Conservation (phyloP, 2,113 vertebrate genomes). For the Shinisaurus crocodilurus region DNA sequence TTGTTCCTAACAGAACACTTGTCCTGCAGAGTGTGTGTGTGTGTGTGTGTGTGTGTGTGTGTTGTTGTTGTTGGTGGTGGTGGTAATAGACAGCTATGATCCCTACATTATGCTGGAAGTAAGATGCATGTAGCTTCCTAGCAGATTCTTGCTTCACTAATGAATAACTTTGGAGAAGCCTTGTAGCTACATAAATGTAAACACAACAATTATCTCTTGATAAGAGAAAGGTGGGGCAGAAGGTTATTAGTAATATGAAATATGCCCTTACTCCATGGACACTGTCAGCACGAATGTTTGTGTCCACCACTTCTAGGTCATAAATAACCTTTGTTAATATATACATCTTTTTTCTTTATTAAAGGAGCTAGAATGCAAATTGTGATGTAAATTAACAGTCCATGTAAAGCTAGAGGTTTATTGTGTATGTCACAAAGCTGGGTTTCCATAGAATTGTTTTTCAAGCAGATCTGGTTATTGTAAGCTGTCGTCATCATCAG, state of each 20-base stretch:
- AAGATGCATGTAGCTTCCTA: neutral
- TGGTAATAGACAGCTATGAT: conserved; percentile 38
- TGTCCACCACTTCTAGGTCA: neutral
- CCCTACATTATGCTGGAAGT: conserved; percentile 33
- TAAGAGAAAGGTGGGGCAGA: neutral
- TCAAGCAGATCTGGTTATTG: conserved; percentile 59
- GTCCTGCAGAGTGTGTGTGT: too few species aligned
- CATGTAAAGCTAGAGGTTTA: conserved; percentile 55
- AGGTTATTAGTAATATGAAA: neutral
- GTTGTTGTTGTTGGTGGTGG: neutral
- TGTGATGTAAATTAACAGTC: conserved; percentile 47
- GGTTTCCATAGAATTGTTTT: conserved; percentile 39
- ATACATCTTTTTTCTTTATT: neutral
- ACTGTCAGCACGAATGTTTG: neutral
- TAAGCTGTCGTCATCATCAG: too few species aligned
- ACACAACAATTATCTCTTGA: neutral
- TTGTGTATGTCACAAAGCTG: conserved; percentile 44
- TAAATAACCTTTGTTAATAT: neutral
- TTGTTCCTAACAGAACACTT: neutral
- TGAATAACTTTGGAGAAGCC: neutral
- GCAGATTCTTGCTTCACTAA: neutral
- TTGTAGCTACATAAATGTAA: neutral
- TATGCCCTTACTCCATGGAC: neutral
- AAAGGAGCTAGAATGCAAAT: neutral
- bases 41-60: conserved; percentile 24